These are phyloP conservation scores for Semaprochilodus insignis DNA, from an alignment of 2,797 vertebrate species.

Conservation along the genomic window DNA sequence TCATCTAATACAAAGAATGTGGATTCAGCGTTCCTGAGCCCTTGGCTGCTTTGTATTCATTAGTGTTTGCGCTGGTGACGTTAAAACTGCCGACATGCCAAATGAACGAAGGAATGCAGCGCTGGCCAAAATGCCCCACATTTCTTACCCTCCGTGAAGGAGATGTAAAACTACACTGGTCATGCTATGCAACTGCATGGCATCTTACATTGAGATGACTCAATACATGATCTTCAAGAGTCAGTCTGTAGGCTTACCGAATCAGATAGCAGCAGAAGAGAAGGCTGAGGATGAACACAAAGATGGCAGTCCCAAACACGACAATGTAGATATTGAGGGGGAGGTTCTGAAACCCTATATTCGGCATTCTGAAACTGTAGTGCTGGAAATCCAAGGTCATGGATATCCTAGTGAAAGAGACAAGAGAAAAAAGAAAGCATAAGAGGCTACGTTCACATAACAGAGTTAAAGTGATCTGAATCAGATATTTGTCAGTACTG, in stretches of 20 bases:
- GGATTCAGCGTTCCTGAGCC: background rate
- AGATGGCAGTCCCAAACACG: slow-evolving; percentile 98
- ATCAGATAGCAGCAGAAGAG: slow-evolving; percentile 99
- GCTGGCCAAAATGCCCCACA: background rate
- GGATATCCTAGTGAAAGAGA: slow-evolving; percentile 79
- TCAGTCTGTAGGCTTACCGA: slow-evolving; percentile 81
- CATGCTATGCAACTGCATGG: slow-evolving; percentile 45
- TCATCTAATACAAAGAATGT: background rate
- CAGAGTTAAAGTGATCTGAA: too few species aligned
- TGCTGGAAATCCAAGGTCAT: slow-evolving; percentile 97
- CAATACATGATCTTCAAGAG: slow-evolving; percentile 5
- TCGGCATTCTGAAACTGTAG: slow-evolving; percentile 99
- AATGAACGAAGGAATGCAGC: background rate
- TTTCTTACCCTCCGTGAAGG: background rate
- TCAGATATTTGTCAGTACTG: too few species aligned
- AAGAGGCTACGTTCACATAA: background rate
- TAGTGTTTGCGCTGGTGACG: background rate
- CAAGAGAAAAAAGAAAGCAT: slow-evolving; percentile 6
- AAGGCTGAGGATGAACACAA: slow-evolving; percentile 99
- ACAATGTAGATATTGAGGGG: slow-evolving; percentile 99
- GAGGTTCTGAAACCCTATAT: slow-evolving; percentile 99
- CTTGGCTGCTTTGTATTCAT: background rate
- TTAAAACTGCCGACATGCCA: background rate
- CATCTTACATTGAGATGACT: slow-evolving; percentile 39
- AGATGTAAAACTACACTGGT: background rate